Base-by-base conservation (phyloP, 2,797 vertebrate genomes). In the Neosilurus mollespiculum region DNA sequence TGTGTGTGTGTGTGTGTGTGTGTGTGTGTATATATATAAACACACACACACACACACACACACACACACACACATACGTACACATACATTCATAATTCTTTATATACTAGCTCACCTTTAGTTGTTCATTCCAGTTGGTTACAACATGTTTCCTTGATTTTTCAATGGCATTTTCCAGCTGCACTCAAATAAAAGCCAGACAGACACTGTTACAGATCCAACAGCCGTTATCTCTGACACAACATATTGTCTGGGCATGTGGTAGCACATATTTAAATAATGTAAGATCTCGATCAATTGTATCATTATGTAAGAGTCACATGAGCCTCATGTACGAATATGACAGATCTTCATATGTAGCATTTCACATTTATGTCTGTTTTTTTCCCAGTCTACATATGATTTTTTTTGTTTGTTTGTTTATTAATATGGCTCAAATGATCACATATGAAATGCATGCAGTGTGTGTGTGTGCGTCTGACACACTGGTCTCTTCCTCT, bases 401-500 rank as follows among this genome's bases (percentile, higher is more conserved):
- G 34, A 18, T 64, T 34, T 65, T 26, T 65, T 65, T 37, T 3
- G 3, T 34, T 8, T 9, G 16, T 37, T 20, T 43, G 9, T 3
- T 3, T 16, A 4, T 5, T 64, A 12, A 73, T 16, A 76, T 49
- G 49, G 22, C 4, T 56, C 24, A 34, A 56, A 75, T 58, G 15
- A 53, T 43, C 24, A 30, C 3, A 26, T 9, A 7, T 71, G 6
- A 51, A 51, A 71, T n/a, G 12, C 6, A 20, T 54, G 15, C 53
- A 75, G 34, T 20, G 10, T 69, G 20, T 69, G n/a, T 26, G 1
- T 79, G 62, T 24, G 30, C 43, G 9, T 34, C 62, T 51, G 61
- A 91, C 94, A 92, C 91, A 96, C 95, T 80, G 94, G 94, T 84
- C 92, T 96, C 91, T 95, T 96, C 91, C 94, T 96, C 88, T 95